A percentile compares a stretch with the other conserved stretches of the same genome.
phyloP scores from a whole-genome alignment of 1,140 invertebrate species.

The Medauroidea extradentata region DNA sequence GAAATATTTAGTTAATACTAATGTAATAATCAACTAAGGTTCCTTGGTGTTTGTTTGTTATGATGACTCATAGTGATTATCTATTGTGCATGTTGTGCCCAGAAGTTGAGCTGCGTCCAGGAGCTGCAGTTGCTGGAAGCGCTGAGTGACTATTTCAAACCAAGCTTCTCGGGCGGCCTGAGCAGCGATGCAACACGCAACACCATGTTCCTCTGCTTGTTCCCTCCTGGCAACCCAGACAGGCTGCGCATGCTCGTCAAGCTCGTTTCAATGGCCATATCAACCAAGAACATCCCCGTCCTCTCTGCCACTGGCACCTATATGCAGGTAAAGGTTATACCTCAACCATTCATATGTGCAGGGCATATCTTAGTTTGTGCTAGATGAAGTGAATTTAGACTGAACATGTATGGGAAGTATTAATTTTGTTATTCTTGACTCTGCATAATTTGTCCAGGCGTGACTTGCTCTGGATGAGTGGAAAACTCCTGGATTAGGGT shows the following conservation, averaged over 20 bases:
- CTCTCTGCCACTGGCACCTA: constrained; percentile 74
- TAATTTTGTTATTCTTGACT: too few relatives aligned
- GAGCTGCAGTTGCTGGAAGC: constrained; percentile 73
- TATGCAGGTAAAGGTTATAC: constrained; percentile 65
- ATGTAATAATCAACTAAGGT: not conserved
- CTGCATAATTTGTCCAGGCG: too few relatives aligned
- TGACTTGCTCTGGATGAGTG: too few relatives aligned
- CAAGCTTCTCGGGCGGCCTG: constrained; percentile 52
- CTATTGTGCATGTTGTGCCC: constrained; percentile 10
- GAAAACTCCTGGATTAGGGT: too few relatives aligned
- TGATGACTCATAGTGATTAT: not conserved
- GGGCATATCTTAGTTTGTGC: too few relatives aligned
- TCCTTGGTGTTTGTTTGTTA: not conserved
- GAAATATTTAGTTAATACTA: not conserved
- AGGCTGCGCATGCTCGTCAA: constrained; percentile 68
- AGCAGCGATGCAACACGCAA: constrained; percentile 69
- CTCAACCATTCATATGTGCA: too few relatives aligned
- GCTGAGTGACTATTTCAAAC: constrained; percentile 50
- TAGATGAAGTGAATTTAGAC: too few relatives aligned
- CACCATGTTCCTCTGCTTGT: constrained; percentile 73
- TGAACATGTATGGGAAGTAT: too few relatives aligned
- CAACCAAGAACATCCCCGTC: constrained; percentile 64
- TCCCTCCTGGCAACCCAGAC: constrained; percentile 59
- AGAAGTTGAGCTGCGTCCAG: constrained; percentile 57
- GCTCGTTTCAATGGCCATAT: constrained; percentile 71